Percentiles rank a stretch among this genome's conserved stretches.
Conservation (phyloP, 2,888 invertebrate species). For the Heliothis peltigera region DNA sequence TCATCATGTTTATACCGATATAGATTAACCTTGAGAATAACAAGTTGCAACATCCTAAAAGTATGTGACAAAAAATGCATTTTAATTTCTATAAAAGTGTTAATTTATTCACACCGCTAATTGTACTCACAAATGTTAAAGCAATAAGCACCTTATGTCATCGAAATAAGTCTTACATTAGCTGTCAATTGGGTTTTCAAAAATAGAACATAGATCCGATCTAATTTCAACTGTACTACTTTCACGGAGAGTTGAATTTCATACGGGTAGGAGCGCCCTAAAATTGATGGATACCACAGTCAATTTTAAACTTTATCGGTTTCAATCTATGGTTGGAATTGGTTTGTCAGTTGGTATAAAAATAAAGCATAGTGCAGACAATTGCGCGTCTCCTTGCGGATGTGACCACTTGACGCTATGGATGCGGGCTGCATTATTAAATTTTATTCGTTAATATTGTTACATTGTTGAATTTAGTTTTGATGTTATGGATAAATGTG, state of each 20-base stretch:
- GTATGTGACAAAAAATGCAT: slow-evolving; percentile 59
- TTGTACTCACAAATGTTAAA: slow-evolving; percentile 42
- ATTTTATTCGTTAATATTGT: slow-evolving; percentile 63
- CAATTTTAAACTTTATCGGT: slow-evolving; percentile 13
- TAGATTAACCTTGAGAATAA: slow-evolving; percentile 15
- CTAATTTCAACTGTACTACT: slow-evolving; percentile 47
- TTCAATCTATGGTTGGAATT: slow-evolving; percentile 36
- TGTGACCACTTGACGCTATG: slow-evolving; percentile 75
- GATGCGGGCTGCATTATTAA: slow-evolving; percentile 78
- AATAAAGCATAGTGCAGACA: slow-evolving; percentile 75
- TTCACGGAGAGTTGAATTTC: slow-evolving; percentile 31
- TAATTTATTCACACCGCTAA: slow-evolving; percentile 62
- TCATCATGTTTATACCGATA: not conserved
- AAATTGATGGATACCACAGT: slow-evolving; percentile 6
- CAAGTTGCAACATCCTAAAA: slow-evolving; percentile 42
- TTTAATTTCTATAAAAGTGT: slow-evolving; percentile 60
- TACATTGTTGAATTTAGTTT: slow-evolving; percentile 51
- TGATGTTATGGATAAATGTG: slow-evolving; percentile 26
- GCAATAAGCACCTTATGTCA: slow-evolving; percentile 30
- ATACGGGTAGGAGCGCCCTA: slow-evolving; percentile 2
- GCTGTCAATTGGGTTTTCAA: not conserved
- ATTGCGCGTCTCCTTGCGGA: slow-evolving; percentile 80
- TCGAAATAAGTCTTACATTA: slow-evolving; percentile 27
- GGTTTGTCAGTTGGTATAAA: slow-evolving; percentile 47
- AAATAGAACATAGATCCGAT: slow-evolving; percentile 7